Percentiles rank a stretch among this genome's conserved stretches.
Conservation (phyloP, 92 coral and sea anemone genomes). For the Isaurus tuberculatus region DNA sequence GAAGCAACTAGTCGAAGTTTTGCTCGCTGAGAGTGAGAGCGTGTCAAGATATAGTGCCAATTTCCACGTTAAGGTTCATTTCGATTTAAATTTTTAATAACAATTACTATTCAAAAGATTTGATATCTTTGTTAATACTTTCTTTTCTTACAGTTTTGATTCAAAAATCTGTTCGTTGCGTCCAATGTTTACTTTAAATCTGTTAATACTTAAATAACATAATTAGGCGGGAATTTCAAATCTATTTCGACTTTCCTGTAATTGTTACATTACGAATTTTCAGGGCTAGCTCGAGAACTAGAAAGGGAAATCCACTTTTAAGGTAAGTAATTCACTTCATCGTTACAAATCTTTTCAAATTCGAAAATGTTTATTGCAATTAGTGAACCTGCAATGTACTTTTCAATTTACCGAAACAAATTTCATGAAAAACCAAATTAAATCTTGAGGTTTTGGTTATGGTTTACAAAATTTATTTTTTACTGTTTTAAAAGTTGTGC, state of each 20-base stretch:
- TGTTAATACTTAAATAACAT: background rate
- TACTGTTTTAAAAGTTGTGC: no score
- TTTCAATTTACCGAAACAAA: background rate
- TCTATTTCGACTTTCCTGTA: background rate
- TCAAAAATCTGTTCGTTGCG: no score
- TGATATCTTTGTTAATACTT: no score
- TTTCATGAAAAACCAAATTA: no score
- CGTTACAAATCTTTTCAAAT: background rate
- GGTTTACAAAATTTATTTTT: no score
- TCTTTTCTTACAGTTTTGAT: no score
- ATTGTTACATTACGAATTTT: background rate
- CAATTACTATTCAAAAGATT: no score
- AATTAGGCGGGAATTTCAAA: slow-evolving; percentile 29
- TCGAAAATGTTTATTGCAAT: background rate
- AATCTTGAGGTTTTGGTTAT: no score
- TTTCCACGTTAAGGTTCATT: no score
- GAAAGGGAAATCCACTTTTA: slow-evolving; percentile 30
- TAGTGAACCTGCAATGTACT: background rate
- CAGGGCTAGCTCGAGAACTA: slow-evolving; percentile 25
- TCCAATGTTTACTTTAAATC: background rate
- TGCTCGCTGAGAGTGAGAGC: background rate
- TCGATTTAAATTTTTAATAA: no score
- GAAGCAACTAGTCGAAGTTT: background rate
- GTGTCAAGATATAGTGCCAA: no score
- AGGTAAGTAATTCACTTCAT: slow-evolving; percentile 19